Percentiles rank a stretch among this genome's conserved stretches.
Conservation (phyloP, 1,140 invertebrate genomes). For the Condylostylus longicornis region DNA sequence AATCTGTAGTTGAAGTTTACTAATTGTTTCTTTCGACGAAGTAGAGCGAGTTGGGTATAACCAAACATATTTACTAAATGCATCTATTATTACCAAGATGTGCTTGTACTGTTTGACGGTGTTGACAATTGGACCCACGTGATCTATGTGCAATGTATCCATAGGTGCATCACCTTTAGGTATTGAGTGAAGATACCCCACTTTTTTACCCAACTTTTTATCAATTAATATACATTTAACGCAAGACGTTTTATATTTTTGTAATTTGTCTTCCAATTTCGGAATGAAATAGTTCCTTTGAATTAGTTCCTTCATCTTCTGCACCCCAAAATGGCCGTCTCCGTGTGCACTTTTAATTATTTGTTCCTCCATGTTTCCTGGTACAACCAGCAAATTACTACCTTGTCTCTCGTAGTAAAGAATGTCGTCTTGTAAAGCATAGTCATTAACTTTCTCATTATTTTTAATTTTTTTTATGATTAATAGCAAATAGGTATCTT, state of each 20-base stretch:
- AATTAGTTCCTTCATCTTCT: slow-evolving; percentile 28
- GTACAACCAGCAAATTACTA: slow-evolving; percentile 15
- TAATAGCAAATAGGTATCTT: too few species aligned
- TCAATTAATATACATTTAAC: slow-evolving; percentile 18
- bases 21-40: slow-evolving; percentile 12
- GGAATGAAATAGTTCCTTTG: slow-evolving; percentile 27
- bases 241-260: slow-evolving; percentile 19
- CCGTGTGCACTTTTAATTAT: slow-evolving; percentile 21
- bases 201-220: slow-evolving; percentile 26
- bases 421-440: too few species aligned
- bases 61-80: slow-evolving; percentile 24
- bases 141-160: slow-evolving; percentile 10
- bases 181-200: slow-evolving; percentile 23
- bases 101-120: slow-evolving; percentile 28
- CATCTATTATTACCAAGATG: slow-evolving; percentile 25
- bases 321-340: slow-evolving; percentile 26
- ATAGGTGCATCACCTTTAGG: slow-evolving; percentile 18
- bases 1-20: slow-evolving; percentile 13
- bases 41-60: slow-evolving; percentile 17
- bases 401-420: slow-evolving; percentile 6
- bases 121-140: slow-evolving; percentile 22
- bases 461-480: too few species aligned
- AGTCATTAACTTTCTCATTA: too few species aligned
- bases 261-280: slow-evolving; percentile 21
- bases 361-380: slow-evolving; percentile 17